Percentiles rank a stretch among this genome's conserved stretches.
phyloP scores from a whole-genome alignment of 2,797 vertebrate species.

The Onychomys torridus region DNA sequence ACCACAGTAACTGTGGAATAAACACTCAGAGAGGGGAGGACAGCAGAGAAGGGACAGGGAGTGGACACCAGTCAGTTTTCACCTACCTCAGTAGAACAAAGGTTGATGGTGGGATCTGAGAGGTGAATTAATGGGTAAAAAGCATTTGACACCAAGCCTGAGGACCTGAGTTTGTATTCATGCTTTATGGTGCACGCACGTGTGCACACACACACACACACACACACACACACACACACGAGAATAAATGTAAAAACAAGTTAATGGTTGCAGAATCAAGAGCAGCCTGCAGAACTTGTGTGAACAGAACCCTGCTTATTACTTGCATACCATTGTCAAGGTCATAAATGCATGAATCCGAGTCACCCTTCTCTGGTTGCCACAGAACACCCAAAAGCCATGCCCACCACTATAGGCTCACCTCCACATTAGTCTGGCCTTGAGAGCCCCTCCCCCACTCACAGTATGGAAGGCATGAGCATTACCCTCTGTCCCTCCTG shows the following conservation, averaged over 20 bases:
- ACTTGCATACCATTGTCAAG: background rate
- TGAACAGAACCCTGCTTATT: no score
- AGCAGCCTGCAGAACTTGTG: background rate
- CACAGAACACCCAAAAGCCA: background rate
- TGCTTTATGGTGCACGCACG: background rate
- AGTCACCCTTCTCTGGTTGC: background rate
- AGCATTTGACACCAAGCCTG: background rate
- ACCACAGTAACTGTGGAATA: background rate
- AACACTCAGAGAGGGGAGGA: no score
- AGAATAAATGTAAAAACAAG: background rate
- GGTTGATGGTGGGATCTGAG: no score
- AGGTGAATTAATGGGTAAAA: background rate
- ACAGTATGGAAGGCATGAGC: no score
- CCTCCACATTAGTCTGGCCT: background rate
- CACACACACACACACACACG: background rate
- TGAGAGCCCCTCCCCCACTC: background rate
- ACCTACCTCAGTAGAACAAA: background rate
- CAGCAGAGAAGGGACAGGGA: background rate
- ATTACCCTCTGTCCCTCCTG: background rate
- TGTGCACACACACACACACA: background rate
- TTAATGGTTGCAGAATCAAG: background rate
- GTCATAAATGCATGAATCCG: background rate
- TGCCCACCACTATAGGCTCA: background rate
- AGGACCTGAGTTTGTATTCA: background rate
- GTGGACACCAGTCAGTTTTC: no score